A percentile compares a stretch with the other conserved stretches of the same genome.
Evolutionary conservation across 1,140 invertebrate genomes (phyloP).

Genomic region (Eulimnadia texana): DNA sequence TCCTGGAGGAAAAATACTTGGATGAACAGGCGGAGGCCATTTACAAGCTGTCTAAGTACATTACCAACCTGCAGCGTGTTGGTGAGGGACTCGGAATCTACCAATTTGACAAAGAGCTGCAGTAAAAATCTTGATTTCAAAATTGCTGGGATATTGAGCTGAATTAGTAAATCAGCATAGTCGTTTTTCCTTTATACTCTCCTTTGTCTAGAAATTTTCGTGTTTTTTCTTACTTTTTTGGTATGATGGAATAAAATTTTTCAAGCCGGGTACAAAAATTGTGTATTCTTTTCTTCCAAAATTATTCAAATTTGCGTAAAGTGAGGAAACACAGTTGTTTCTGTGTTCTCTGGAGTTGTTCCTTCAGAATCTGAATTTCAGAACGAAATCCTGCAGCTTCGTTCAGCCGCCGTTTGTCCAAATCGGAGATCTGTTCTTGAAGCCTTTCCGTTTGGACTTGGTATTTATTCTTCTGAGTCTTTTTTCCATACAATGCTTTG

Average conservation of each 20-base stretch:
- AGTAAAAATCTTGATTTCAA: not conserved
- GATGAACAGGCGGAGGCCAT: conserved; percentile 45
- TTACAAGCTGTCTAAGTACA: conserved; percentile 39
- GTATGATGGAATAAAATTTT: not conserved
- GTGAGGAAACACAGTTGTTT: not conserved
- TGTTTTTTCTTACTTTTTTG: not conserved
- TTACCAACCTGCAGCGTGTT: conserved; percentile 43
- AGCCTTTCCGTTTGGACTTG: not conserved
- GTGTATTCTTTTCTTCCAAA: not conserved
- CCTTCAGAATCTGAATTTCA: not conserved
- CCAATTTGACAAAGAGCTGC: conserved; percentile 40
- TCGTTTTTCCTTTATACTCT: not conserved
- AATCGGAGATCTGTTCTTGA: not conserved
- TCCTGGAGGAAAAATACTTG: conserved; percentile 40
- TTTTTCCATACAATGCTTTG: no score
- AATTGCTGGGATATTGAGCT: not conserved
- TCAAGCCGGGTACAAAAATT: not conserved
- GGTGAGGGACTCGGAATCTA: conserved; percentile 45
- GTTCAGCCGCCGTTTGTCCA: not conserved
- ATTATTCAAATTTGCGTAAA: not conserved
- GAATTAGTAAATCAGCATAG: not conserved
- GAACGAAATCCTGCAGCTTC: not conserved
- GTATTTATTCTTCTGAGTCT: no score
- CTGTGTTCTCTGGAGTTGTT: not conserved
- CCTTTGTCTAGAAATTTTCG: not conserved